phyloP scores from a whole-genome alignment of 1,140 invertebrate genomes.

The Macrobrachium rosenbergii region DNA sequence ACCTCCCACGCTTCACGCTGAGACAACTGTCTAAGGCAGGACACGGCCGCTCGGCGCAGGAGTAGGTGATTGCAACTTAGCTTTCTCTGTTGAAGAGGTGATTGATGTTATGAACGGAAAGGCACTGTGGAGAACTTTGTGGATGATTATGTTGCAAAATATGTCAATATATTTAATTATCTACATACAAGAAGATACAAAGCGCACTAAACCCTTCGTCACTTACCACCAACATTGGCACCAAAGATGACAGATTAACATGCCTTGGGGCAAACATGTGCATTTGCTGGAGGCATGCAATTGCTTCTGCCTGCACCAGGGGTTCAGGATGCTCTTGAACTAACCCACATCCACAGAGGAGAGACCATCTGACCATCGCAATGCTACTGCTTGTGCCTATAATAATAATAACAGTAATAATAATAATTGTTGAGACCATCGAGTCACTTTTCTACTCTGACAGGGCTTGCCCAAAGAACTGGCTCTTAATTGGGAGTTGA shows the following conservation, averaged over 20 bases:
- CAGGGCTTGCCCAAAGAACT: too few species aligned
- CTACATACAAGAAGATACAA: too few species aligned
- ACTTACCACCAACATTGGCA: conserved; percentile 94
- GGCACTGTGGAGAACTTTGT: too few species aligned
- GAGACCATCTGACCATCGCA: conserved; percentile 68
- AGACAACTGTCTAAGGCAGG: conserved; percentile 93
- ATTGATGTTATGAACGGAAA: background rate
- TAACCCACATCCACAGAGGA: conserved; percentile 81
- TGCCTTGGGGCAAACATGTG: conserved; percentile 97
- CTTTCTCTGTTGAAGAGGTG: conserved; percentile 76
- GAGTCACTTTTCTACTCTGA: too few species aligned
- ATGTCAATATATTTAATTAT: too few species aligned
- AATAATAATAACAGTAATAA: too few species aligned
- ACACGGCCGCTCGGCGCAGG: conserved; percentile 91
- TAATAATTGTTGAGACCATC: too few species aligned
- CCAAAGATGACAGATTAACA: conserved; percentile 91
- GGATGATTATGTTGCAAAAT: too few species aligned
- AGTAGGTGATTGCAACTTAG: conserved; percentile 90
- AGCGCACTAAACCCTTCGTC: too few species aligned
- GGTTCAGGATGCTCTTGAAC: conserved; percentile 93
- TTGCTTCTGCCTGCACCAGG: conserved; percentile 94
- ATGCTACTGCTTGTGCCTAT: conserved; percentile 65
- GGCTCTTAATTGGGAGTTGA: too few species aligned
- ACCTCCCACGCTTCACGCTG: conserved; percentile 97
- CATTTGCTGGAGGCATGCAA: conserved; percentile 95